Evolutionary conservation across 2,113 vertebrate species (phyloP).

Genomic region (Crotalus viridis): DNA sequence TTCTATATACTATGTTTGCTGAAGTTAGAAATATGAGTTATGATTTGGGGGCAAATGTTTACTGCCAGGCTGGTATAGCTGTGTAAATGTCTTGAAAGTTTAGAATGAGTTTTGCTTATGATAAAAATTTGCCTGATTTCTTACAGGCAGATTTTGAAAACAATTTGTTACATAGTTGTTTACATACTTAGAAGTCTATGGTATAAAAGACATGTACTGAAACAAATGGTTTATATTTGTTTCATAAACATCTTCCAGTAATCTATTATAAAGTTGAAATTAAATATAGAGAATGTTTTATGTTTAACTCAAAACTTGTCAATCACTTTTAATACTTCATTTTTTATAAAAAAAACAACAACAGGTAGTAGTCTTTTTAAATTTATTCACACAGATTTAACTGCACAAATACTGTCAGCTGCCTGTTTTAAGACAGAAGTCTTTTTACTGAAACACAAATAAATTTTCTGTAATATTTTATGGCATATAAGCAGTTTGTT

Average conservation of each 20-base stretch:
- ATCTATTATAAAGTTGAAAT: slow-evolving; percentile 99
- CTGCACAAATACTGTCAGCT: slow-evolving; percentile 78
- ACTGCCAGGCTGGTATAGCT: slow-evolving; percentile 84
- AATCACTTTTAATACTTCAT: slow-evolving; percentile 82
- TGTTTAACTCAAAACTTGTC: slow-evolving; percentile 85
- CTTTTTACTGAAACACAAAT: slow-evolving; percentile 83
- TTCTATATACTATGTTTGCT: slow-evolving; percentile 59
- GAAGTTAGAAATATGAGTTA: slow-evolving; percentile 62
- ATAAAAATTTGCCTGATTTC: slow-evolving; percentile 83
- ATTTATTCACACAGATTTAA: slow-evolving; percentile 75
- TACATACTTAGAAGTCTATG: slow-evolving; percentile 91
- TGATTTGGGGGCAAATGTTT: slow-evolving; percentile 72
- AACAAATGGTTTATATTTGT: slow-evolving; percentile 82
- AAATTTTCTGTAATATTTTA: slow-evolving; percentile 86
- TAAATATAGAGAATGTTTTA: slow-evolving; percentile 99
- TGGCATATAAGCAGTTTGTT: slow-evolving; percentile 83
- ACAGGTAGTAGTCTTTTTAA: slow-evolving; percentile 76
- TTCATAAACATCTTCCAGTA: slow-evolving; percentile 91
- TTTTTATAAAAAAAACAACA: slow-evolving; percentile 80
- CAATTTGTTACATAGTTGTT: slow-evolving; percentile 89
- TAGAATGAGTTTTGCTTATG: slow-evolving; percentile 76
- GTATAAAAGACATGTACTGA: slow-evolving; percentile 90
- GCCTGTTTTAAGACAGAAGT: slow-evolving; percentile 77
- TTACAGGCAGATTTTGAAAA: slow-evolving; percentile 84
- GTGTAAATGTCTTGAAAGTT: slow-evolving; percentile 79